A percentile compares a stretch with the other conserved stretches of the same genome.
Conservation (phyloP, 2,797 vertebrate genomes). For the Darevskia mixta region DNA sequence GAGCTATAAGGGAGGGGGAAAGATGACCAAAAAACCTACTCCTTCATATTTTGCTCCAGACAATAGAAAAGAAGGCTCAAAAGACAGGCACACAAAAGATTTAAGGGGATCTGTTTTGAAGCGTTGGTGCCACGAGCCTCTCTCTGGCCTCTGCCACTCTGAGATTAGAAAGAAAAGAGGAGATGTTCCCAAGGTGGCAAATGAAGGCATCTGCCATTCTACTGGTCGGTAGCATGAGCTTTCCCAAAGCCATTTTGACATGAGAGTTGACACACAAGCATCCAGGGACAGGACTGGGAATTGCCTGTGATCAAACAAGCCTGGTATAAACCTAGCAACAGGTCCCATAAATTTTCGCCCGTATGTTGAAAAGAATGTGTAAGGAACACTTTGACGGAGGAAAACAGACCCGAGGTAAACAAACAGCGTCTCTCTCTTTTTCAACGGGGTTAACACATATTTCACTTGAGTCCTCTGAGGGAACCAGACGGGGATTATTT, state of each 20-base stretch:
- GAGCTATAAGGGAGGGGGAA: background rate
- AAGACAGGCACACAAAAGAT: constrained; percentile 26
- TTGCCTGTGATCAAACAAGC: background rate
- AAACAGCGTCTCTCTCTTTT: background rate
- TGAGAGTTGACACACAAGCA: background rate
- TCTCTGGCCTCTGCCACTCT: background rate
- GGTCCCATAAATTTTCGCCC: background rate
- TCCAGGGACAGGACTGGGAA: background rate
- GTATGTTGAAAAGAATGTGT: background rate
- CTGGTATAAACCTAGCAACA: background rate
- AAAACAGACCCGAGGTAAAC: background rate
- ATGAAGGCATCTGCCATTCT: background rate
- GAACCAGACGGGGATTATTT: background rate
- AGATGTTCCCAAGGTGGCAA: background rate
- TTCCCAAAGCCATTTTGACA: background rate
- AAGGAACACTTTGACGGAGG: background rate
- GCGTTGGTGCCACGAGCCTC: constrained; percentile 4
- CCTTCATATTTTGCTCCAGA: constrained; percentile 44
- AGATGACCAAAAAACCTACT: background rate
- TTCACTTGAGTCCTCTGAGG: background rate
- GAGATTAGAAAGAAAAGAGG: background rate
- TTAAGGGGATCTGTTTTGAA: background rate
- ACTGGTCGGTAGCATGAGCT: background rate
- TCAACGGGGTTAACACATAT: background rate
- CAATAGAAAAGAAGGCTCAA: background rate